phyloP scores from a whole-genome alignment of 2,113 vertebrate species.

The Salvelinus namaycush region DNA sequence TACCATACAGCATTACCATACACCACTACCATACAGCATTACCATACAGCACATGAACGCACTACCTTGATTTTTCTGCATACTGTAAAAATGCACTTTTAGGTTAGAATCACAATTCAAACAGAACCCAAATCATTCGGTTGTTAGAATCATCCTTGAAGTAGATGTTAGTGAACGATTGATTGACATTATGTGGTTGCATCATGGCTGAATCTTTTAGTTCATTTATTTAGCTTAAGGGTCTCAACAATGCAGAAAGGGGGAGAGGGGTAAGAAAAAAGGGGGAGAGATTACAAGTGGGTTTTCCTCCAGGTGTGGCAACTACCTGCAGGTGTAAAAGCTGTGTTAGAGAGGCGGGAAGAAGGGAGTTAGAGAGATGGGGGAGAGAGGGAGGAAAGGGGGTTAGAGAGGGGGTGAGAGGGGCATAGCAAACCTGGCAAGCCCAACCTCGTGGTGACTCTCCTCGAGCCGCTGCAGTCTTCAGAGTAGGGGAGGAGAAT shows the following conservation, averaged over 20 bases:
- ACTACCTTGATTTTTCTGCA: not conserved
- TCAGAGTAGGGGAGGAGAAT: conserved; percentile 69
- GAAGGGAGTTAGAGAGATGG: not conserved
- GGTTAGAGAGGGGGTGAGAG: conserved; percentile 51
- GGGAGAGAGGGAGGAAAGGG: not conserved
- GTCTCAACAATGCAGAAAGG: not conserved
- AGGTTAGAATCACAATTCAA: not conserved
- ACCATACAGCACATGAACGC: not conserved
- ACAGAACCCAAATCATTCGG: not conserved
- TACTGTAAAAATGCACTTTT: too few relatives aligned
- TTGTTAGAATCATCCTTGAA: not conserved
- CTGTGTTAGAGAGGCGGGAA: conserved; percentile 66
- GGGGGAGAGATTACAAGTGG: conserved; percentile 21
- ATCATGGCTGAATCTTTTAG: too few relatives aligned
- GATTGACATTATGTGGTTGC: not conserved
- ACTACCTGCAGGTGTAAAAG: conserved; percentile 72
- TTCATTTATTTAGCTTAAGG: not conserved
- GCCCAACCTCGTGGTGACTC: conserved; percentile 83
- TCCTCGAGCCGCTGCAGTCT: conserved; percentile 91
- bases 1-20: not conserved
- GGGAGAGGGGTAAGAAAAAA: not conserved
- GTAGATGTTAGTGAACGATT: not conserved
- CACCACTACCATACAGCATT: not conserved
- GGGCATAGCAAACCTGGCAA: conserved; percentile 86
- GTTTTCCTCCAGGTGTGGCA: conserved; percentile 58